These are phyloP conservation scores for Galaxea fascicularis DNA, from an alignment of 92 coral and sea anemone species.

Conservation along the genomic window DNA sequence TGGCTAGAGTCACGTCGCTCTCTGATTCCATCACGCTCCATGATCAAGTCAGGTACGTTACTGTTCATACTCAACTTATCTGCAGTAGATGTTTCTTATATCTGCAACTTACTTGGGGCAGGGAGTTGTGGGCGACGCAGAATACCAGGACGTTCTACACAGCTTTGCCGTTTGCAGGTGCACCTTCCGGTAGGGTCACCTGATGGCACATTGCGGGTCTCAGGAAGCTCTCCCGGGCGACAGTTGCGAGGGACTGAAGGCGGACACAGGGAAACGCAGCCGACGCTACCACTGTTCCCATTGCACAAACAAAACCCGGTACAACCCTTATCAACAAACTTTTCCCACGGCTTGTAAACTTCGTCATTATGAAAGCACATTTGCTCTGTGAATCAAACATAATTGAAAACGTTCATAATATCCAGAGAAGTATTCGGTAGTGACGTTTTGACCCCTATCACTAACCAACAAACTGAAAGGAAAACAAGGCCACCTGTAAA, in stretches of 20 bases:
- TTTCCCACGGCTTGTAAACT: slow-evolving; percentile 41
- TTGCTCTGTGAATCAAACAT: background rate
- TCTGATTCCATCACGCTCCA: too few species aligned
- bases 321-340: slow-evolving; percentile 39
- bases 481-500: too few species aligned
- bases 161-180: slow-evolving; percentile 25
- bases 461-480: too few species aligned
- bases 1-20: too few species aligned
- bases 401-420: background rate
- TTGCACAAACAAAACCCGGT: slow-evolving; percentile 50
- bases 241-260: slow-evolving; percentile 24
- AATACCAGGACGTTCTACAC: background rate
- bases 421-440: background rate
- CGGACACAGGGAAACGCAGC: slow-evolving; percentile 62
- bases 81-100: too few species aligned
- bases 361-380: slow-evolving; percentile 24
- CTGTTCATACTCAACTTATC: too few species aligned
- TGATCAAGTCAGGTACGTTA: too few species aligned
- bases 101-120: background rate
- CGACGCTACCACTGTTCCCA: slow-evolving; percentile 19
- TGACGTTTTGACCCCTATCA: background rate
- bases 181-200: slow-evolving; percentile 45
- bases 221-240: slow-evolving; percentile 4
- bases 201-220: background rate
- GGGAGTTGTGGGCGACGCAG: slow-evolving; percentile 10